Conservation (phyloP, 2,797 vertebrate species). For the Urophycis tenuis region DNA sequence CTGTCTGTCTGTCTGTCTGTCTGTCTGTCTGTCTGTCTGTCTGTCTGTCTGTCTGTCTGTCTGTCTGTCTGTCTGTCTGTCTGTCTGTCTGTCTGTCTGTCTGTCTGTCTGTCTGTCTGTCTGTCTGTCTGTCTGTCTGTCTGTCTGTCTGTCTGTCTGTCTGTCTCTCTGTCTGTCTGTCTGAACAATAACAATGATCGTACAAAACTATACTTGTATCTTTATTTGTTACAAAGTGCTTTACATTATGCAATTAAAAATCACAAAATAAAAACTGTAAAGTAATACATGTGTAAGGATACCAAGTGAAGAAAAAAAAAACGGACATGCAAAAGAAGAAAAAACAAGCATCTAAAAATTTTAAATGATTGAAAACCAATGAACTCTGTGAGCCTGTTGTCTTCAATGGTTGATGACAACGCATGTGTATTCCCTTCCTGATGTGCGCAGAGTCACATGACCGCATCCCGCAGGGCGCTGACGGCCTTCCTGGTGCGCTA, state of each 20-base stretch:
- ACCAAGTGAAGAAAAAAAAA: too few species aligned
- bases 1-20: background rate
- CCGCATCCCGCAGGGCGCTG: constrained; percentile 69
- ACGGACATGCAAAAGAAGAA: background rate
- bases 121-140: background rate
- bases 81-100: background rate
- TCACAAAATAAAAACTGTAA: background rate
- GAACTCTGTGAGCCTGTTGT: background rate
- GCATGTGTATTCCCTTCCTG: background rate
- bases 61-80: background rate
- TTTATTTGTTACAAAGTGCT: background rate
- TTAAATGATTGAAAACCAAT: background rate
- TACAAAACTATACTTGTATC: background rate
- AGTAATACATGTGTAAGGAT: background rate
- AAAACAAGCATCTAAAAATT: background rate
- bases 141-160: background rate
- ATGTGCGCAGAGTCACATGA: constrained; percentile 65
- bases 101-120: background rate
- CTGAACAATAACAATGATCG: background rate
- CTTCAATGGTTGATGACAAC: background rate
- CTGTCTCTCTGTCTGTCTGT: background rate
- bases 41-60: background rate
- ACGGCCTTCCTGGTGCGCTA: constrained; percentile 74
- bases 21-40: background rate
- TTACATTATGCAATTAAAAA: background rate